A percentile compares a stretch with the other conserved stretches of the same genome.
Conservation (phyloP, 2,888 invertebrate genomes). For the Dicyrtomina minuta region DNA sequence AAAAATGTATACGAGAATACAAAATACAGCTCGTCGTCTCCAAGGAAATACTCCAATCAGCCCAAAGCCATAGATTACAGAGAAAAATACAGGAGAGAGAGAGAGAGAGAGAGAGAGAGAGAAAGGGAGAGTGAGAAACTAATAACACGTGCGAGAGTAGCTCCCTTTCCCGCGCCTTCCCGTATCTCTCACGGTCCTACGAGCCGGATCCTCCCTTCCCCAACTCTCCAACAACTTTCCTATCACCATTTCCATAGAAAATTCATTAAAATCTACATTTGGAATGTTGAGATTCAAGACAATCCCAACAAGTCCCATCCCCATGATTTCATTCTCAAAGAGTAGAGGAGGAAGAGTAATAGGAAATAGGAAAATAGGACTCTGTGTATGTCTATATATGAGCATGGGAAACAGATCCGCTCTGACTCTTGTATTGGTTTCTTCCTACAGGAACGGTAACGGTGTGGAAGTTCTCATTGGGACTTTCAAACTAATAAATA, state of each 20-base stretch:
- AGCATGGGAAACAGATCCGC: no score
- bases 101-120: neutral
- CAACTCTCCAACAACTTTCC: neutral
- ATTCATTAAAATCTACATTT: constrained; percentile 24
- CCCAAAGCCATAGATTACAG: constrained; percentile 30
- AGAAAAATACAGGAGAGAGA: no score
- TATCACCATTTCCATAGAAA: constrained; percentile 31
- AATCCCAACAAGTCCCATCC: neutral
- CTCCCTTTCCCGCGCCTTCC: neutral
- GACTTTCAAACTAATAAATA: no score
- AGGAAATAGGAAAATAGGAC: no score
- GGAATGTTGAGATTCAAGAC: neutral
- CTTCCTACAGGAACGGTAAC: no score
- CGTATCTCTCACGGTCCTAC: no score
- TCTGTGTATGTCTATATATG: no score
- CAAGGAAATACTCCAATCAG: constrained; percentile 37
- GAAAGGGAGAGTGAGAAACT: neutral
- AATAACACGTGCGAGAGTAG: constrained; percentile 19
- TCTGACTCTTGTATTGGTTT: no score
- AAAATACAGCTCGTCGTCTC: constrained; percentile 23
- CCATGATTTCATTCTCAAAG: neutral
- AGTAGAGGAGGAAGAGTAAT: neutral
- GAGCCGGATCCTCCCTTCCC: neutral
- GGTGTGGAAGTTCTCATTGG: no score
- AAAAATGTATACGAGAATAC: neutral